Evolutionary conservation across 2,797 vertebrate species (phyloP).

Genomic region (Gadopsis bispinosus): DNA sequence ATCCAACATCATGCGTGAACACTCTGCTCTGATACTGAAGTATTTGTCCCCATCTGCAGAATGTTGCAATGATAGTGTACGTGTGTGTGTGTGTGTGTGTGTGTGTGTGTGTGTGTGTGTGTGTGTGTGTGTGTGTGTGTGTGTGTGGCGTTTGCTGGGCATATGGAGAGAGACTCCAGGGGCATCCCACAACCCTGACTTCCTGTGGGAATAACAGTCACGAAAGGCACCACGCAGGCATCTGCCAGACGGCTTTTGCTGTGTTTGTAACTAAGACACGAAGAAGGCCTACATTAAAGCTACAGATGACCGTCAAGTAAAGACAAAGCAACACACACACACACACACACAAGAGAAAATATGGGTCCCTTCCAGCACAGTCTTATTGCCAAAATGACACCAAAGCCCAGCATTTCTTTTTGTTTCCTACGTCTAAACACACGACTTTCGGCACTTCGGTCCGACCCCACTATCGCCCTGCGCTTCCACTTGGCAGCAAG

Average conservation of each 20-base stretch:
- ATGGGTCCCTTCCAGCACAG: neutral
- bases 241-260: slow-evolving; percentile 29
- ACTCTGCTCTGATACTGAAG: slow-evolving; percentile 5
- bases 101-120: too few relatives aligned
- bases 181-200: slow-evolving; percentile 44
- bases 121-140: neutral
- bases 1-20: slow-evolving; percentile 1
- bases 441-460: neutral
- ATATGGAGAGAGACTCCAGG: slow-evolving; percentile 55
- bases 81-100: too few relatives aligned
- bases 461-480: neutral
- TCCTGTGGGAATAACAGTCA: slow-evolving; percentile 51
- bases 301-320: neutral
- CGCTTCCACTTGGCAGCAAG: too few relatives aligned
- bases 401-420: neutral
- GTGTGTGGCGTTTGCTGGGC: slow-evolving; percentile 27
- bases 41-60: slow-evolving; percentile 15
- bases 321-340: neutral
- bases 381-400: slow-evolving; percentile 7
- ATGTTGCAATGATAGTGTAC: slow-evolving; percentile 43
- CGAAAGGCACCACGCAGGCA: slow-evolving; percentile 39
- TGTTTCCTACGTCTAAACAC: neutral
- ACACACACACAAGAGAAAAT: slow-evolving; percentile 2
- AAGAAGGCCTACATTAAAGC: neutral
- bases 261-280: slow-evolving; percentile 2